Evolutionary conservation across 2,113 vertebrate genomes (phyloP).

Genomic region (Ancistrus triradiatus): DNA sequence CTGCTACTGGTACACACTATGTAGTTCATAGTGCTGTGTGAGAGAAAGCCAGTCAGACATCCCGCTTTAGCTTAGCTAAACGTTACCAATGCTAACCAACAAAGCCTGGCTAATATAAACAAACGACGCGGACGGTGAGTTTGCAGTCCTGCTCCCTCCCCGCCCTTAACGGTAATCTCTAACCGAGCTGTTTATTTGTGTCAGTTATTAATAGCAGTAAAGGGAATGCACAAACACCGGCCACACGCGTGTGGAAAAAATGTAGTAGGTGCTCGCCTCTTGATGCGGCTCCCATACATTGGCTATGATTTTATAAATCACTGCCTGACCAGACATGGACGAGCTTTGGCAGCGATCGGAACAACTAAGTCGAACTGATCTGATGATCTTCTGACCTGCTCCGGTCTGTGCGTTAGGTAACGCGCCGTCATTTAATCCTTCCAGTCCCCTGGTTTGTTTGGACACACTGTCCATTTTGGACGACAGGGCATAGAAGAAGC

Average conservation of each 20-base stretch:
- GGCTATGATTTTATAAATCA: neutral
- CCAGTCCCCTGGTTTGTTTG: slow-evolving; percentile 4
- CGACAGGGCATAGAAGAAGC: neutral
- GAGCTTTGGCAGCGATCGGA: neutral
- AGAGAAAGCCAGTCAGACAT: no score
- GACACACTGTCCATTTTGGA: neutral
- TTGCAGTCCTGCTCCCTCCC: slow-evolving; percentile 9
- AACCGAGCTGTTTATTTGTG: slow-evolving; percentile 56
- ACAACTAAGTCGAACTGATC: neutral
- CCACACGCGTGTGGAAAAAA: no score
- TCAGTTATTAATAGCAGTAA: slow-evolving; percentile 70
- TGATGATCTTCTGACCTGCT: slow-evolving; percentile 24
- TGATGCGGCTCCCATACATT: neutral
- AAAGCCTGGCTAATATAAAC: neutral
- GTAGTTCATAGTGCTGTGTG: neutral
- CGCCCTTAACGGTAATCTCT: slow-evolving; percentile 43
- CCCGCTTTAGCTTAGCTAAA: no score
- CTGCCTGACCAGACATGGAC: neutral
- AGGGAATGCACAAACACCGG: slow-evolving; percentile 54
- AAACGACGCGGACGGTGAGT: no score
- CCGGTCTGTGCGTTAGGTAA: slow-evolving; percentile 13
- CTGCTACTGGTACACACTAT: slow-evolving; percentile 32
- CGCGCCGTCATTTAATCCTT: slow-evolving; percentile 46
- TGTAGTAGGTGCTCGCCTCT: no score
- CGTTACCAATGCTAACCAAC: no score